These are phyloP conservation scores for Holacanthus passer DNA, from an alignment of 2,113 vertebrate genomes.

Conservation along the genomic window DNA sequence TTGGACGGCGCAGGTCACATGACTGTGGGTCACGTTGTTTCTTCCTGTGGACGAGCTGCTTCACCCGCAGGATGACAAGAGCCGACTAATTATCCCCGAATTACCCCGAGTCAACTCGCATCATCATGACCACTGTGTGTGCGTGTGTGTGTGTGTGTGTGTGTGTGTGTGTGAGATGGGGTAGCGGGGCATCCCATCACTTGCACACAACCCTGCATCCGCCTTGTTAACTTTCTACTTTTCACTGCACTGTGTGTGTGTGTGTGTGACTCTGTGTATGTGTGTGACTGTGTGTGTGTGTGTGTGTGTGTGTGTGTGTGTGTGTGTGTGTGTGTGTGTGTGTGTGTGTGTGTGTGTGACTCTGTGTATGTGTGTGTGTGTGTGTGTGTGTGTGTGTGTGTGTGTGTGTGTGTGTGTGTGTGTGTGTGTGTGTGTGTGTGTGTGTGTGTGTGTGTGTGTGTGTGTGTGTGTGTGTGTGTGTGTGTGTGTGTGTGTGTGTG, in stretches of 20 bases:
- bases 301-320: slow-evolving; percentile 23
- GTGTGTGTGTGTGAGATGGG: slow-evolving; percentile 34
- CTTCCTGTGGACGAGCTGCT: slow-evolving; percentile 44
- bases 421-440: no score
- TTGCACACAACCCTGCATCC: slow-evolving; percentile 60
- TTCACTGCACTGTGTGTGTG: slow-evolving; percentile 33
- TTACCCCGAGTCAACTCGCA: slow-evolving; percentile 61
- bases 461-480: slow-evolving; percentile 29
- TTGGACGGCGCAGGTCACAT: slow-evolving; percentile 44
- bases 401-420: slow-evolving; percentile 27
- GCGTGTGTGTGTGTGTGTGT: slow-evolving; percentile 20
- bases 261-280: slow-evolving; percentile 32
- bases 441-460: no score
- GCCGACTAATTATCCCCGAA: slow-evolving; percentile 69
- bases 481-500: slow-evolving; percentile 33
- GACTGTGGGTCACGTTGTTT: slow-evolving; percentile 59
- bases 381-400: slow-evolving; percentile 26
- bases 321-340: slow-evolving; percentile 27
- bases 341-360: slow-evolving; percentile 31
- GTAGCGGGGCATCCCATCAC: slow-evolving; percentile 35
- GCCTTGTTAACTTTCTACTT: slow-evolving; percentile 67
- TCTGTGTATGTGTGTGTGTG: slow-evolving; percentile 19
- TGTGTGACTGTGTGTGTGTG: slow-evolving; percentile 30
- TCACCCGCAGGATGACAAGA: slow-evolving; percentile 60
- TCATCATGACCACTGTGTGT: slow-evolving; percentile 41